These are phyloP conservation scores for Gopherus evgoodei DNA, from an alignment of 2,113 vertebrate genomes.

Conservation along the genomic window DNA sequence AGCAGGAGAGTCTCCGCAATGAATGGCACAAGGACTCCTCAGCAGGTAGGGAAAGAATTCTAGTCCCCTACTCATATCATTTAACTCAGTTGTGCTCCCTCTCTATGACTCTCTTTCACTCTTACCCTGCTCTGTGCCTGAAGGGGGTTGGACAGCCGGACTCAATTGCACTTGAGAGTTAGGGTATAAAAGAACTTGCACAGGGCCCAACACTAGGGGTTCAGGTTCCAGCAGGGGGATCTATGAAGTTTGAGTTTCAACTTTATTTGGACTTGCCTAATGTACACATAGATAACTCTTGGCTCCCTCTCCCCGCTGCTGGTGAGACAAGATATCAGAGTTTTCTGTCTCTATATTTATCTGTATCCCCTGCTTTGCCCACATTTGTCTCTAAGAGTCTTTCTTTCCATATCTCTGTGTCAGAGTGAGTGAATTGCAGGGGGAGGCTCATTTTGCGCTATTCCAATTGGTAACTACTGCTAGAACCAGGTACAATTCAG, in stretches of 20 bases:
- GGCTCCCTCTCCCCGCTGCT: neutral
- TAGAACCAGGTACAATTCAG: neutral
- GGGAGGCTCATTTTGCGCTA: neutral
- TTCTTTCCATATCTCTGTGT: neutral
- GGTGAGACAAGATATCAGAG: neutral
- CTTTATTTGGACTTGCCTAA: neutral
- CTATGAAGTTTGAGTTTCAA: neutral
- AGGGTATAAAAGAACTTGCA: neutral
- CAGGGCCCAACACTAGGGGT: neutral
- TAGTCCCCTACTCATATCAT: neutral
- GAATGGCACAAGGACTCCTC: conserved; percentile 45
- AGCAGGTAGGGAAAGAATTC: conserved; percentile 54
- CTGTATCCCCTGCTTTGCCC: neutral
- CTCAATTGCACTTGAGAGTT: neutral
- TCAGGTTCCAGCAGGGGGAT: neutral
- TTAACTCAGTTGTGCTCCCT: accelerated
- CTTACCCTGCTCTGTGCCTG: neutral
- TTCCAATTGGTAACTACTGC: neutral
- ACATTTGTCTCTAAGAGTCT: neutral
- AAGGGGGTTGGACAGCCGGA: accelerated
- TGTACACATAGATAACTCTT: too few species aligned
- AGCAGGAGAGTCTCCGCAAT: neutral
- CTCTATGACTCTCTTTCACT: neutral
- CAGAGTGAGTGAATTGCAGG: neutral
- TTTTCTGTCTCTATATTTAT: neutral